Conservation (phyloP, 35 echinoderm and acorn worm species). For the Heliocidaris erythrogramma region DNA sequence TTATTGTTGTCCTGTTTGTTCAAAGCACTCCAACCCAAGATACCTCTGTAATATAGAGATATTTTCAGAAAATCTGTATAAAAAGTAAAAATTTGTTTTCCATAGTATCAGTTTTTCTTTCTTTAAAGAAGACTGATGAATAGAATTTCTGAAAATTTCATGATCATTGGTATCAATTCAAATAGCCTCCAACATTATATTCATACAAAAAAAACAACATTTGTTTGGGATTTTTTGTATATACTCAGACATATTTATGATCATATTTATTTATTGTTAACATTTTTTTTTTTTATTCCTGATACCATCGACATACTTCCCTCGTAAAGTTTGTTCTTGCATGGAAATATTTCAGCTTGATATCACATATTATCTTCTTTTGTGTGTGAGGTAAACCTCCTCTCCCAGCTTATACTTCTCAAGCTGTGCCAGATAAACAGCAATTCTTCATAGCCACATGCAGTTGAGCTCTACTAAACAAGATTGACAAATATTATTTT, state of each 20-base stretch:
- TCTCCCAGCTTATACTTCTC: background rate
- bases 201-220: too few species aligned
- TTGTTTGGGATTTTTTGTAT: too few species aligned
- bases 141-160: background rate
- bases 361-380: background rate
- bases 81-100: too few species aligned
- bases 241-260: too few species aligned
- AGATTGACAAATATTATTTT: slow-evolving; percentile 13
- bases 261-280: background rate
- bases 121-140: too few species aligned
- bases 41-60: background rate
- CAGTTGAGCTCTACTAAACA: background rate
- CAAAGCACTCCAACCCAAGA: background rate
- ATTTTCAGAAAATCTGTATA: background rate
- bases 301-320: background rate
- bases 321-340: background rate
- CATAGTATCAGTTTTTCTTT: too few species aligned
- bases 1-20: background rate
- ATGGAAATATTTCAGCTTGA: background rate
- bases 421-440: background rate
- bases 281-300: background rate
- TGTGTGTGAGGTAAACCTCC: background rate
- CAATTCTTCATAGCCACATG: background rate
- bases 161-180: background rate
- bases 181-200: background rate